Conservation (phyloP, 2,797 vertebrate species). For the Peromyscus aztecus region DNA sequence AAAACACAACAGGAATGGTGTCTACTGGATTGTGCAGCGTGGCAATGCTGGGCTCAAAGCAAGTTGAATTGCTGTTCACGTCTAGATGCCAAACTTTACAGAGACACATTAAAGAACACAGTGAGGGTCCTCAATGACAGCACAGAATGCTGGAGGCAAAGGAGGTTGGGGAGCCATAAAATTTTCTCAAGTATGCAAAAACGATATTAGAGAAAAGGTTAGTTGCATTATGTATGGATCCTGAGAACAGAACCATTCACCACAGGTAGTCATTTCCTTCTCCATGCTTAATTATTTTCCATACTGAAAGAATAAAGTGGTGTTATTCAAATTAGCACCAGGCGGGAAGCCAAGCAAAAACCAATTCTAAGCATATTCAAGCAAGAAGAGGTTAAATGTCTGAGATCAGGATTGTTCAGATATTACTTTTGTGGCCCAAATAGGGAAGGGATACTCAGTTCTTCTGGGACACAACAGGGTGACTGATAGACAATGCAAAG, state of each 20-base stretch:
- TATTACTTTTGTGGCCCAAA: slow-evolving; percentile 44
- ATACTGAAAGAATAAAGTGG: neutral
- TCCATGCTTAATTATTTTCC: slow-evolving; percentile 18
- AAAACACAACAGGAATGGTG: neutral
- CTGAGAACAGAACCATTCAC: neutral
- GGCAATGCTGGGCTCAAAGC: neutral
- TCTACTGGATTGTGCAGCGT: neutral
- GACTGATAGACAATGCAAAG: neutral
- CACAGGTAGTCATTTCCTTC: neutral
- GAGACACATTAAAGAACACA: slow-evolving; percentile 6
- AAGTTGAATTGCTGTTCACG: neutral
- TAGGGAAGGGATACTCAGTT: slow-evolving; percentile 12
- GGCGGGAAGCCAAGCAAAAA: neutral
- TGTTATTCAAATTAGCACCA: slow-evolving; percentile 14
- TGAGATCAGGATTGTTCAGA: slow-evolving; percentile 3
- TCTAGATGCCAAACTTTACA: neutral
- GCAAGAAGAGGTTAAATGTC: slow-evolving; percentile 33
- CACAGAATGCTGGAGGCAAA: neutral
- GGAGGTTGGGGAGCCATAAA: neutral
- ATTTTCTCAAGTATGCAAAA: slow-evolving; percentile 21
- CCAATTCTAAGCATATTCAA: slow-evolving; percentile 27
- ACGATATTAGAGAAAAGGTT: neutral
- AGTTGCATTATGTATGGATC: neutral
- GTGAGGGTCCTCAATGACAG: neutral
- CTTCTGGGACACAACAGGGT: neutral